phyloP scores from a whole-genome alignment of 2,888 invertebrate species.

The Scaptomyza polygonia region DNA sequence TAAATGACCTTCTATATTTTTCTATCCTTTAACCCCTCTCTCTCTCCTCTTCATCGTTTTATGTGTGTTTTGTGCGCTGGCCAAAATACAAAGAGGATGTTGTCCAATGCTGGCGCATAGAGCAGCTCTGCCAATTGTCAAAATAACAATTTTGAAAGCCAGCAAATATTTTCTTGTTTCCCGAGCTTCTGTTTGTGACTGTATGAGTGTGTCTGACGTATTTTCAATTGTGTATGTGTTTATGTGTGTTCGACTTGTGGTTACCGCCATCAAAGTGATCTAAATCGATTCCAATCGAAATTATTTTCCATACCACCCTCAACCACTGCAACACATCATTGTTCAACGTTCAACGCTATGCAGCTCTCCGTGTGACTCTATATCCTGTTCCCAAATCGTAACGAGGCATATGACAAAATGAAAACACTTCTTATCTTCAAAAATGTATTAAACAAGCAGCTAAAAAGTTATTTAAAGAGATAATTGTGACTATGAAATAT shows the following conservation, averaged over 20 bases:
- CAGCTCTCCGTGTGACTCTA: not conserved
- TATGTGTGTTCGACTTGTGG: constrained; percentile 13
- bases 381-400: not conserved
- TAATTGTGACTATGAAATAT: too few species aligned
- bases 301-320: constrained; percentile 38
- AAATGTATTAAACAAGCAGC: too few species aligned
- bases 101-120: constrained; percentile 28
- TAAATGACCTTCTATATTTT: constrained; percentile 26
- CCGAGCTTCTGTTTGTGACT: constrained; percentile 4
- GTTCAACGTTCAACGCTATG: constrained; percentile 7
- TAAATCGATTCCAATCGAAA: constrained; percentile 61
- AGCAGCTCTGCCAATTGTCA: constrained; percentile 50
- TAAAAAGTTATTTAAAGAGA: too few species aligned
- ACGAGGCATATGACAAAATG: not conserved
- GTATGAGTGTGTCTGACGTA: constrained; percentile 1
- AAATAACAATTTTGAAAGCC: constrained; percentile 65
- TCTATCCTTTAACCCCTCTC: not conserved
- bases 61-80: constrained; percentile 13
- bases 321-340: constrained; percentile 2
- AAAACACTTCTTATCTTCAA: too few species aligned
- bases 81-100: constrained; percentile 31
- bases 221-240: not conserved
- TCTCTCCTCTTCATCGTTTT: not conserved
- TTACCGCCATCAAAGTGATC: constrained; percentile 30
- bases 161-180: constrained; percentile 62